Conservation (phyloP, 2,113 vertebrate genomes). For the Megaceryle torquata region DNA sequence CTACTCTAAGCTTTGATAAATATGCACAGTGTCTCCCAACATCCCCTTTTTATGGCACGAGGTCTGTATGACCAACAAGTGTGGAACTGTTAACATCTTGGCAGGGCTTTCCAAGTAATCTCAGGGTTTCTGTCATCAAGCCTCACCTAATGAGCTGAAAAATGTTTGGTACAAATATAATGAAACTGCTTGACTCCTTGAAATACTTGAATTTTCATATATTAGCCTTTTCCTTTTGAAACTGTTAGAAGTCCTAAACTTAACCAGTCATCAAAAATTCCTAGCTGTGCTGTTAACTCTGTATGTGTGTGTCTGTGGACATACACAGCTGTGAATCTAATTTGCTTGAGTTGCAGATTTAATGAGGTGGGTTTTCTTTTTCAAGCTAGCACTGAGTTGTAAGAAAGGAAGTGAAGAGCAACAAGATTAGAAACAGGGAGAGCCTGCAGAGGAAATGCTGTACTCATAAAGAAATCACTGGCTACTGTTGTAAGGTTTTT, state of each 20-base stretch:
- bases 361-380: conserved; percentile 23
- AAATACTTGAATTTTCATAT: neutral
- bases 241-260: neutral
- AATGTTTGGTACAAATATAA: neutral
- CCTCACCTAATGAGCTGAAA: neutral
- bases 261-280: neutral
- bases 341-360: conserved; percentile 50
- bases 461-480: conserved; percentile 22
- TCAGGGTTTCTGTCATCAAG: neutral
- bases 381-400: neutral
- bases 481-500: neutral
- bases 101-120: neutral
- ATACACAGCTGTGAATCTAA: neutral
- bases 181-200: neutral
- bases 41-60: neutral
- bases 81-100: neutral
- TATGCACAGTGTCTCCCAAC: neutral
- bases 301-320: neutral
- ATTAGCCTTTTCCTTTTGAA: neutral
- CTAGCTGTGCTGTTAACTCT: neutral
- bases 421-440: conserved; percentile 27
- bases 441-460: conserved; percentile 36
- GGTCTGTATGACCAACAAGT: neutral
- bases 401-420: conserved; percentile 35
- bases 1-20: neutral